These are phyloP conservation scores for Leptinotarsa haldemani DNA, from an alignment of 2,888 invertebrate genomes.

Conservation along the genomic window DNA sequence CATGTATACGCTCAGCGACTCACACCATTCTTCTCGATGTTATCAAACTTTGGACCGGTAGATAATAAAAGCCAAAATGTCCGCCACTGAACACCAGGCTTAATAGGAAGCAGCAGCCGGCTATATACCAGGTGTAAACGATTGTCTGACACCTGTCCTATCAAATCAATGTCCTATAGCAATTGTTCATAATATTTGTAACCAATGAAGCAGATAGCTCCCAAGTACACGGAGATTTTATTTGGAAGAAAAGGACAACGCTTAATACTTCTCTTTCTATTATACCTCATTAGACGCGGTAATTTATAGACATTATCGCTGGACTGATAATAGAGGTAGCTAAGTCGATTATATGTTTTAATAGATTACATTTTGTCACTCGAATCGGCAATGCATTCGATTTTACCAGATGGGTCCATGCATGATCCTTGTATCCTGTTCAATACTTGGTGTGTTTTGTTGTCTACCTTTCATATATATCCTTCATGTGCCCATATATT, in stretches of 20 bases:
- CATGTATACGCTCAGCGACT: constrained; percentile 34
- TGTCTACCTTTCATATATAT: too few species aligned
- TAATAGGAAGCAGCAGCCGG: constrained; percentile 57
- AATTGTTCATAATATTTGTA: constrained; percentile 60
- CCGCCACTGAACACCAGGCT: constrained; percentile 50
- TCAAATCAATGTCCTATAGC: constrained; percentile 64
- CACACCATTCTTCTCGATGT: constrained; percentile 40
- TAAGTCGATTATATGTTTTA: constrained; percentile 1
- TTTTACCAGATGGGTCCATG: neutral
- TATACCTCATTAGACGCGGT: constrained; percentile 12
- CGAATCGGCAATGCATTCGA: neutral
- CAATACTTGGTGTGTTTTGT: too few species aligned
- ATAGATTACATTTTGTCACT: neutral
- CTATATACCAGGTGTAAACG: constrained; percentile 63
- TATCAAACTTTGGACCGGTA: constrained; percentile 46
- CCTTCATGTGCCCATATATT: too few species aligned
- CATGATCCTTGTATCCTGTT: too few species aligned
- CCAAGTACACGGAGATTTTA: constrained; percentile 11
- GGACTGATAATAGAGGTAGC: constrained; percentile 12
- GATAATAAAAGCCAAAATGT: constrained; percentile 47
- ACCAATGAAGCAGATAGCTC: constrained; percentile 53
- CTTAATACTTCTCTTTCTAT: constrained; percentile 7
- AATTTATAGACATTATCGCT: constrained; percentile 13
- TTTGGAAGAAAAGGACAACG: constrained; percentile 5
- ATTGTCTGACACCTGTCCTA: constrained; percentile 63